Conservation (phyloP, 2,113 vertebrate species). For the Pterocles gutturalis region DNA sequence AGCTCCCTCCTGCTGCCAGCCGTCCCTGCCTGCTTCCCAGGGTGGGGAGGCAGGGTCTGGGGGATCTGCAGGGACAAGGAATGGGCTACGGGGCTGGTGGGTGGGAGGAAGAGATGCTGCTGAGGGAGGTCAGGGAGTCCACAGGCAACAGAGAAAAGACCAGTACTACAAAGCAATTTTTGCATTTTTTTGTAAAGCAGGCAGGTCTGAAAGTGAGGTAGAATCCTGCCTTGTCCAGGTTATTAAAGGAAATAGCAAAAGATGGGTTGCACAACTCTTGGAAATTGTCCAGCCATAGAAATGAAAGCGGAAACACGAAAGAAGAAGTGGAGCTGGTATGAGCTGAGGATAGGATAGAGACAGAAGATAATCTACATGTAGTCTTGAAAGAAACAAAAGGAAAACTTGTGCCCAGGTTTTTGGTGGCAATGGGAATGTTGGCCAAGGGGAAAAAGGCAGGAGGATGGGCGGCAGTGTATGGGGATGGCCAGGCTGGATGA, state of each 20-base stretch:
- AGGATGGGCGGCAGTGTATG: not conserved
- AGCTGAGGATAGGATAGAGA: not conserved
- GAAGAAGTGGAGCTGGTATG: not conserved
- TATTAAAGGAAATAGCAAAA: not conserved
- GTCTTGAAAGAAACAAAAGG: not conserved
- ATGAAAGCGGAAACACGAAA: constrained; percentile 4
- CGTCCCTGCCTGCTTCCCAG: not conserved
- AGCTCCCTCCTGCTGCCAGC: not conserved
- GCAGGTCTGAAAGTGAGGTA: not conserved
- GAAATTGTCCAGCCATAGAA: not conserved
- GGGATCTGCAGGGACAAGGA: not conserved
- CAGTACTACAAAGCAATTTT: not conserved
- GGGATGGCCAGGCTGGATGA: not conserved
- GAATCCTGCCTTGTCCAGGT: not conserved
- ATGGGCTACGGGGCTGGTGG: fast-evolving
- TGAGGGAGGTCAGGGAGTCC: not conserved
- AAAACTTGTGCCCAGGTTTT: not conserved
- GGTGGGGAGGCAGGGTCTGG: fast-evolving
- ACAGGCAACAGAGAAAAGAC: not conserved
- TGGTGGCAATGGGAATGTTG: not conserved
- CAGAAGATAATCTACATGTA: not conserved
- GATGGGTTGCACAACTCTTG: not conserved
- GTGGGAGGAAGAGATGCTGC: not conserved
- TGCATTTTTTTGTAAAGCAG: not conserved
- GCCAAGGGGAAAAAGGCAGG: not conserved